These are phyloP conservation scores for Julus scandinavius DNA, from an alignment of 2,888 invertebrate species.

Conservation along the genomic window DNA sequence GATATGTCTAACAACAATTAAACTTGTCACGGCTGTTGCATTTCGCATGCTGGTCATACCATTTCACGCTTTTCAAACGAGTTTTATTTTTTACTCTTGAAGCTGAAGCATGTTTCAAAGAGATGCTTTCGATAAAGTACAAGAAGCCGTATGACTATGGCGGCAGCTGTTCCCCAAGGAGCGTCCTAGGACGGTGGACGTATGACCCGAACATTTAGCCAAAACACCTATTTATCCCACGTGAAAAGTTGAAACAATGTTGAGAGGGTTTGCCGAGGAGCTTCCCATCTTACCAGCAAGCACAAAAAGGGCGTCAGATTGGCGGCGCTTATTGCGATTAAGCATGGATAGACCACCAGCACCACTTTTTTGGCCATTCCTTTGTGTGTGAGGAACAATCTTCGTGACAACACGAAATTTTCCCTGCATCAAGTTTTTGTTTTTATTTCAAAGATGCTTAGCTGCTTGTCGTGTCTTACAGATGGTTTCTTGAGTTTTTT, in stretches of 20 bases:
- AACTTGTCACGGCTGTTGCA: constrained; percentile 43
- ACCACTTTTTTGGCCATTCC: constrained; percentile 37
- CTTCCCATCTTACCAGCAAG: constrained; percentile 35
- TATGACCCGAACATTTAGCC: constrained; percentile 25
- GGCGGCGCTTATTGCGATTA: constrained; percentile 42
- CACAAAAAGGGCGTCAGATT: constrained; percentile 47
- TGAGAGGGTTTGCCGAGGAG: constrained; percentile 24
- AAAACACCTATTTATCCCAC: constrained; percentile 47
- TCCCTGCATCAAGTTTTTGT: constrained; percentile 4
- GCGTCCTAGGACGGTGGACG: constrained; percentile 14
- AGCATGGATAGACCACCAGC: constrained; percentile 48
- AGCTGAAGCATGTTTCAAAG: background rate
- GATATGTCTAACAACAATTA: constrained; percentile 22
- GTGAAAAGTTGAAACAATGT: constrained; percentile 51
- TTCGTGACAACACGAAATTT: constrained; percentile 41
- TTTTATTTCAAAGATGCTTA: constrained; percentile 36
- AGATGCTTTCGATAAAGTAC: background rate
- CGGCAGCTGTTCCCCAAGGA: background rate
- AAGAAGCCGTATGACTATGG: background rate
- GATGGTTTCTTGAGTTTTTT: constrained; percentile 3
- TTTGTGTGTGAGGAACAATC: constrained; percentile 16
- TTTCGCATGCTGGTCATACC: constrained; percentile 44
- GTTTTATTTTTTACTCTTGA: constrained; percentile 5
- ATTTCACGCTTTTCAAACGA: constrained; percentile 48
- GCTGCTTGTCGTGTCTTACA: constrained; percentile 22